These are phyloP conservation scores for Saccopteryx bilineata DNA, from an alignment of 2,113 vertebrate species.

Conservation along the genomic window DNA sequence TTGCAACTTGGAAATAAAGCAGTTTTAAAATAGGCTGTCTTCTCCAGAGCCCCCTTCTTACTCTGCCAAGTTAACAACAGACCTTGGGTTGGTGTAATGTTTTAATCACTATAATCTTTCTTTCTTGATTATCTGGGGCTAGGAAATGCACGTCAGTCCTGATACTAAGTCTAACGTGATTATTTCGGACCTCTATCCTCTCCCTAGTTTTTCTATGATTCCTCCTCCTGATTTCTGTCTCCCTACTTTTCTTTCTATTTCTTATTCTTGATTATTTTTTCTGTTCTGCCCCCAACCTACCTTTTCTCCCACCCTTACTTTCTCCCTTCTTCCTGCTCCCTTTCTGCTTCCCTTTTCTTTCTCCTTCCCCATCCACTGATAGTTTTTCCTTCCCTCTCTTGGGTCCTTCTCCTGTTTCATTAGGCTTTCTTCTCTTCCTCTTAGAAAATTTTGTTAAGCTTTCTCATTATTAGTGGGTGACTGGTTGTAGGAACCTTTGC, in stretches of 20 bases:
- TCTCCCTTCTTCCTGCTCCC: not conserved
- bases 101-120: conserved; percentile 69
- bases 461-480: conserved; percentile 33
- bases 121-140: conserved; percentile 60
- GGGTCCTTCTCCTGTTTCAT: not conserved
- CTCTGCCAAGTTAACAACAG: conserved; percentile 60
- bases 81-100: conserved; percentile 47
- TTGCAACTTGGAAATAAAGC: not conserved
- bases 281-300: not conserved
- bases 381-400: not conserved
- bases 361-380: not conserved
- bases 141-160: conserved; percentile 52
- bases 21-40: conserved; percentile 12
- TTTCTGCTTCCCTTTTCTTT: not conserved
- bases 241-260: not conserved
- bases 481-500: not conserved
- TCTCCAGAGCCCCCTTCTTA: conserved; percentile 15
- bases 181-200: not conserved
- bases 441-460: not conserved
- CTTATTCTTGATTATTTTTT: conserved; percentile 11
- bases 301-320: not conserved
- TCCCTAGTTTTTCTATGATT: not conserved
- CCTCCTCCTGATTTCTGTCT: not conserved
- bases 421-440: conserved; percentile 56
- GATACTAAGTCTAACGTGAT: conserved; percentile 15